Conservation (phyloP, 2,797 vertebrate species). For the Remorina albescens region DNA sequence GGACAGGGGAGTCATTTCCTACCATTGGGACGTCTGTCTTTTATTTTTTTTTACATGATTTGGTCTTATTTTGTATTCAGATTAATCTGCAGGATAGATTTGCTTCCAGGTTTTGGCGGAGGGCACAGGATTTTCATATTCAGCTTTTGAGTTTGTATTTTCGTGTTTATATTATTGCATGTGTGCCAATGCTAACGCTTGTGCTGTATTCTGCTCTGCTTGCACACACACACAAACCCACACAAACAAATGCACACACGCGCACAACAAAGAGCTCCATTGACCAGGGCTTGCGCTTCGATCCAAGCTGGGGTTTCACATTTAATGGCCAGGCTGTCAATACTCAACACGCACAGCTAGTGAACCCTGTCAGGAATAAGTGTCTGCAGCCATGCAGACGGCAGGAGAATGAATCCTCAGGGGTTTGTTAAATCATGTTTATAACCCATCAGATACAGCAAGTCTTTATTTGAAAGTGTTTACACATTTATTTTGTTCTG, state of each 20-base stretch:
- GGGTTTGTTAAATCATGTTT: constrained; percentile 25
- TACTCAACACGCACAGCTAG: constrained; percentile 78
- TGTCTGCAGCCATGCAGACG: constrained; percentile 7
- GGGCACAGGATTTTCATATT: constrained; percentile 49
- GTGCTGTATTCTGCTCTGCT: constrained; percentile 37
- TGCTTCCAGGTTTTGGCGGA: constrained; percentile 61
- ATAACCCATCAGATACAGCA: constrained; percentile 12
- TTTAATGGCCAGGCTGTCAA: constrained; percentile 76
- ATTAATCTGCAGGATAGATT: constrained; percentile 73
- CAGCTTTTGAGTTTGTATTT: constrained; percentile 53
- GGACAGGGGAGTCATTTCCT: constrained; percentile 49
- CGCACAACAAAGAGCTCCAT: constrained; percentile 44
- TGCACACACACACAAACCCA: neutral
- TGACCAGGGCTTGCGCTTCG: constrained; percentile 58
- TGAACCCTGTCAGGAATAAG: constrained; percentile 47
- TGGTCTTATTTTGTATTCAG: constrained; percentile 71
- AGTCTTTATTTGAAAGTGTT: constrained; percentile 29
- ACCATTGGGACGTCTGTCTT: constrained; percentile 54
- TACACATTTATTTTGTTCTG: constrained; percentile 16
- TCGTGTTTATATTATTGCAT: constrained; percentile 69
- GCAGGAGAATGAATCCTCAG: constrained; percentile 7
- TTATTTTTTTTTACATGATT: constrained; percentile 58
- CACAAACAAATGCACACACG: neutral
- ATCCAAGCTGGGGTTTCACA: constrained; percentile 58
- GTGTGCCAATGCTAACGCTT: constrained; percentile 61